These are phyloP conservation scores for Orchestia grillus DNA, from an alignment of 1,140 invertebrate species.

Conservation along the genomic window DNA sequence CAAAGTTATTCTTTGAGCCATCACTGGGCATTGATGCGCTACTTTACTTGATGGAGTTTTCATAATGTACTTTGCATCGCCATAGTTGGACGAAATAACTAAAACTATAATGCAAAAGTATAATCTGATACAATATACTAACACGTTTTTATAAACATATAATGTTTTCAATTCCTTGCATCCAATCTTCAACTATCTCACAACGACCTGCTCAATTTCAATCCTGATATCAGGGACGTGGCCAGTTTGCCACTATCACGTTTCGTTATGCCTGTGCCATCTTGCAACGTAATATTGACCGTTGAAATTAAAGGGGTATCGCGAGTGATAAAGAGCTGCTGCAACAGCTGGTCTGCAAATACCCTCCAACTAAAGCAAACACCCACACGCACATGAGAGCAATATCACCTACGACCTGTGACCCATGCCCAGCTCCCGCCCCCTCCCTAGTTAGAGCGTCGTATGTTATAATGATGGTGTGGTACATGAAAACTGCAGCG, in stretches of 20 bases:
- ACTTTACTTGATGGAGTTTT: not conserved
- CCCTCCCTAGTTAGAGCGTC: not conserved
- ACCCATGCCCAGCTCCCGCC: not conserved
- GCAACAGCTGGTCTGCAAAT: not conserved
- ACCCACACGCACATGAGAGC: not conserved
- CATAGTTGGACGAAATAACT: not conserved
- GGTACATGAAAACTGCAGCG: not conserved
- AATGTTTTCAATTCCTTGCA: not conserved
- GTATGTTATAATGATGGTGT: not conserved
- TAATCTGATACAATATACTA: not conserved
- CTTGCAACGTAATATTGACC: not conserved
- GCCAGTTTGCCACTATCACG: not conserved
- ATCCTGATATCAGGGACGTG: not conserved
- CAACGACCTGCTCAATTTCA: not conserved
- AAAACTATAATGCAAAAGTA: not conserved
- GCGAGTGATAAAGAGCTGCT: constrained; percentile 18
- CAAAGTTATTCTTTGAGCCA: too few species aligned
- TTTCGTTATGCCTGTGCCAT: not conserved
- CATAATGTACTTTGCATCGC: not conserved
- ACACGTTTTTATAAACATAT: not conserved
- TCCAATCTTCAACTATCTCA: not conserved
- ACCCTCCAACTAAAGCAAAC: constrained; percentile 7
- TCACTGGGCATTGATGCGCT: not conserved
- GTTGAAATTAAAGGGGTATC: constrained; percentile 39
- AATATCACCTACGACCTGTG: constrained; percentile 4